Base-by-base conservation (phyloP, 2,113 vertebrate genomes). In the Dicentrarchus labrax region DNA sequence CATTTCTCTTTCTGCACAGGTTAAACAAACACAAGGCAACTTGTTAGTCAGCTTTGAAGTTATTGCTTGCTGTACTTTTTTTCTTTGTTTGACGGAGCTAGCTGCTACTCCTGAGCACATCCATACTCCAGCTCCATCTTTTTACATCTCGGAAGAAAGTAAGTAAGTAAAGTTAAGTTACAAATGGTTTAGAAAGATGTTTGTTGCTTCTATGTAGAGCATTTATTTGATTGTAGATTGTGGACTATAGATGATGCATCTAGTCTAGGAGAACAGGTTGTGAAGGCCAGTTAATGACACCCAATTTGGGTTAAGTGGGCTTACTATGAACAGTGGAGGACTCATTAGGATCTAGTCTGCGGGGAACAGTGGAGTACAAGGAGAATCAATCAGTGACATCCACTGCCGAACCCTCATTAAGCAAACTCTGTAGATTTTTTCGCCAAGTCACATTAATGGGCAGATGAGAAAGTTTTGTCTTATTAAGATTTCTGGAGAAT, bases 241-340 rank as follows among this genome's bases (percentile, higher is more conserved):
- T 6, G 51, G 36, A 48, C 45, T 30, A 76, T 17, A 36, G 57
- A 75, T 80, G 65, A 68, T 72, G 64, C 10, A n/a, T 65, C 24
- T 5, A 22, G 64, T 62, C 45, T 22, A 2, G 12, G 4, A 50
- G 22, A 74, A 38, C 41, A 73, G 61, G 16, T 39, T 66, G 54
- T 75, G 59, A 64, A 78, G 64, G 19, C 56, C 67, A 82, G 50
- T 75, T 87, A 77, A 89, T 85, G 84, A 75, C 43, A 72, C 62
- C 73, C 72, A 78, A 76, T 88, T 83, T 82, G 19, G 62, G 86
- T 76, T 79, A 85, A 86, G 72, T 83, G 73, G 72, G n/a, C 62
- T 76, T 76, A 76, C 56, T 71, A 71, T 69, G 62, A 86, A 61
- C 81, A 89, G 78, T 24, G 56, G 73, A 86, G 75, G 61, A 60